phyloP scores from a whole-genome alignment of 2,888 invertebrate genomes.

The Drosophila stalkeri region DNA sequence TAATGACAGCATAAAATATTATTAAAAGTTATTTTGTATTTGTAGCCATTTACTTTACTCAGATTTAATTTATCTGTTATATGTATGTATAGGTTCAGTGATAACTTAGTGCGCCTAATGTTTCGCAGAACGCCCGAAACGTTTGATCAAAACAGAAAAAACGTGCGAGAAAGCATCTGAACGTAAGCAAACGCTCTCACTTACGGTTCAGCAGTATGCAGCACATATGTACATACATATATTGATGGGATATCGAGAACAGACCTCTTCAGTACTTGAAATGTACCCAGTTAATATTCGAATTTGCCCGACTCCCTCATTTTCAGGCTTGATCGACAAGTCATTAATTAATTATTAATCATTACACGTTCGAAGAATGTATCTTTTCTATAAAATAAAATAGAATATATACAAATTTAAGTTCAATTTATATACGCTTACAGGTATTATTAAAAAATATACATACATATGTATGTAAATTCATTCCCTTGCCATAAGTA shows the following conservation, averaged over 20 bases:
- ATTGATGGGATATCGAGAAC: too few relatives aligned
- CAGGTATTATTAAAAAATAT: too few relatives aligned
- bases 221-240: background rate
- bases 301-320: background rate
- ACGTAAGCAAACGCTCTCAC: conserved; percentile 28
- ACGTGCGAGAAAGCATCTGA: conserved; percentile 52
- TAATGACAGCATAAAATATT: background rate
- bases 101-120: background rate
- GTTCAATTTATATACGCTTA: too few relatives aligned
- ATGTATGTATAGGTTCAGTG: background rate
- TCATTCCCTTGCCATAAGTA: too few relatives aligned
- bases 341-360: background rate
- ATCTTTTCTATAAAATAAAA: background rate
- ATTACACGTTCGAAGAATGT: background rate
- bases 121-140: conserved; percentile 31
- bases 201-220: conserved; percentile 26
- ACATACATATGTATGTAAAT: too few relatives aligned
- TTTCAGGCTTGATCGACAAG: background rate
- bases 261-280: background rate
- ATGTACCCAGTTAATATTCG: background rate
- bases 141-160: conserved; percentile 47
- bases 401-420: too few relatives aligned
- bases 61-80: background rate
- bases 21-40: too few relatives aligned
- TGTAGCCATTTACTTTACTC: background rate